Evolutionary conservation across 2,797 vertebrate genomes (phyloP), one percentile per base, ranked within the genome.

Genomic region (Fratercula arctica): DNA sequence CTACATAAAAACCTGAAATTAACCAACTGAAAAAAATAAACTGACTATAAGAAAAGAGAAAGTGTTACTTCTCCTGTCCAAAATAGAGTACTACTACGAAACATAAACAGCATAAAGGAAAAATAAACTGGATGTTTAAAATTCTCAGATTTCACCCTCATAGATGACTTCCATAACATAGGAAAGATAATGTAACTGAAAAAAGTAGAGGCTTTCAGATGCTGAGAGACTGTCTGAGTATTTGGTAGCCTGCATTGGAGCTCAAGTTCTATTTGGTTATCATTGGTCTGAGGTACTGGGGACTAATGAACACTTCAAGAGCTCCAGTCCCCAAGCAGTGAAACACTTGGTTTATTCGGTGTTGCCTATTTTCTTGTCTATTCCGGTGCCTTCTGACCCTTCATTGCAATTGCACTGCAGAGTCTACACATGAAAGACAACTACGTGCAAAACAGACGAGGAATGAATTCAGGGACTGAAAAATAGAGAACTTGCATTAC

Each of bases 1-100:
- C 56, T 77, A 46, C 56, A 53, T 31, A 64, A 83, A 82, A 5
- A 21, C 24, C n/a, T 64, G 51, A 77, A 75, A 94, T 59, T 39
- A 81, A 61, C 64, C 39, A 76, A 54, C 7, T 35, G 35, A 29
- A 76, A 76, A 92, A 85, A 92, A 86, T 43, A 64, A 83, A 80
- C 23, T 68, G 56, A 83, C 37, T 72, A 50, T 89, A 80, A 94
- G 80, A 60, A 95, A 68, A 89, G 37, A 72, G 20, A 24, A 96
- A 93, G 35, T 57, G 77, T 93, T 89, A 85, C 37, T 86, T 90
- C 60, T 91, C 33, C 78, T 94, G 54, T 79, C 70, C 56, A 93
- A 93, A 93, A 82, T 19, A 39, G 53, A 94, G 63, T 67, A 90
- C 39, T 78, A 85, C 45, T 28, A 26, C 56, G 77, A 77, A 93